Base-by-base conservation (phyloP, 2,113 vertebrate species). In the Willisornis vidua region DNA sequence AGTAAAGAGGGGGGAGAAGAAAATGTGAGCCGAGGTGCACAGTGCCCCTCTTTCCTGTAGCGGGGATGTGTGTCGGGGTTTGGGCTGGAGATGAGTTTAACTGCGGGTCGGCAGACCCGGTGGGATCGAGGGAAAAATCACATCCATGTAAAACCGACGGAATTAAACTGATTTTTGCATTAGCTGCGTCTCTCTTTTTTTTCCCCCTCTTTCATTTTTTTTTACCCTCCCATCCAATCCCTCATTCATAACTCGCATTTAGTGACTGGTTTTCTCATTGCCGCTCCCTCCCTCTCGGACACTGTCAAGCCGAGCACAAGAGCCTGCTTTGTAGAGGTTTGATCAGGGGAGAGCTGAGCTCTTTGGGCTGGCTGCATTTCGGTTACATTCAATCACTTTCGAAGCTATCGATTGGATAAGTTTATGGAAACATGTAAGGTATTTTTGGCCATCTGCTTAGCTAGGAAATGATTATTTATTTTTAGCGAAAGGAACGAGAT, bases 211-310 rank as follows among this genome's bases (percentile, higher is more conserved):
- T n/a, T 57, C 25, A n/a, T 26, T n/a, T 29, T 39, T 46, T 25
- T 28, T 14, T 52, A 52, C 51, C 48, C 46, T 79, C 67, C 45
- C 45, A 24, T 78, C 78, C 94, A 61, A 43, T 66, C 89, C 81
- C 72, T 89, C 92, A 87, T 92, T 96, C 89, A 94, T 89, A 97
- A 96, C 89, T 97, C 71, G 68, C 74, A 72, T 94, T 91, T 96
- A 85, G 89, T 39, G 84, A 79, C 76, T 92, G 86, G 70, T 94
- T 97, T 94, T 95, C 95, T 95, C 94, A 96, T 95, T 96, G 94
- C 90, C 55, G 86, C 39, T 95, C 79, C 49, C 67, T 90, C 77
- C 83, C 54, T 78, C 58, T 78, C 80, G 95, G 90, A 85, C 95
- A 88, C 71, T 96, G 90, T 91, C 92, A 92, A 83, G 86, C 29